Evolutionary conservation across 2,888 invertebrate genomes (phyloP).

Genomic region (Tetheella fluctuosa): DNA sequence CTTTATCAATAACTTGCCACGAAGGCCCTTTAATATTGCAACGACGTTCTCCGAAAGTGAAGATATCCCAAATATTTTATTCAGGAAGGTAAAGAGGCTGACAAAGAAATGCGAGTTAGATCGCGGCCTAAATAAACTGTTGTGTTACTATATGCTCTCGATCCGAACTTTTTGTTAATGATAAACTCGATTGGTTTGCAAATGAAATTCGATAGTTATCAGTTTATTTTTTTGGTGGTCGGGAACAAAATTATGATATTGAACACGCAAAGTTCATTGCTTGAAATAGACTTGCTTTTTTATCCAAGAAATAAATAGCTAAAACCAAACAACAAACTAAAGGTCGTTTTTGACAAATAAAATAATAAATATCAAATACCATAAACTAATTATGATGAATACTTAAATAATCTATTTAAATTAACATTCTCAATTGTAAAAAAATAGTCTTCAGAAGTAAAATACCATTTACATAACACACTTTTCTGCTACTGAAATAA

Average conservation of each 20-base stretch:
- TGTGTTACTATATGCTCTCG: slow-evolving; percentile 46
- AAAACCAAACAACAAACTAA: too few species aligned
- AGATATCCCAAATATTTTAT: slow-evolving; percentile 81
- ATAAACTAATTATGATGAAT: too few species aligned
- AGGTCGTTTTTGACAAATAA: too few species aligned
- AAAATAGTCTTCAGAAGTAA: not conserved
- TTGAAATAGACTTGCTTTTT: too few species aligned
- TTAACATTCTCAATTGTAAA: not conserved
- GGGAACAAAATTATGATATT: too few species aligned
- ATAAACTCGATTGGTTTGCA: not conserved
- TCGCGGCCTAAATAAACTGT: slow-evolving; percentile 75
- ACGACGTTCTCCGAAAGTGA: slow-evolving; percentile 56
- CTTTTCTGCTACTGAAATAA: not conserved
- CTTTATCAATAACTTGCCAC: slow-evolving; percentile 59
- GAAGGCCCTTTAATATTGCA: slow-evolving; percentile 64
- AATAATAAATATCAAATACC: too few species aligned
- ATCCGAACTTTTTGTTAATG: not conserved
- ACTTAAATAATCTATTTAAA: too few species aligned
- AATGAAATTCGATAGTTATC: not conserved
- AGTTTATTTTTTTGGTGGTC: too few species aligned
- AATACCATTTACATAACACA: not conserved
- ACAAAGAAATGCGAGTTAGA: slow-evolving; percentile 80
- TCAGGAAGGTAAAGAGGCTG: slow-evolving; percentile 75
- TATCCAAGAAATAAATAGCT: too few species aligned
- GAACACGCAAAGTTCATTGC: too few species aligned